Evolutionary conservation across 1,140 invertebrate genomes (phyloP).

Genomic region (Glossosoma conforme): DNA sequence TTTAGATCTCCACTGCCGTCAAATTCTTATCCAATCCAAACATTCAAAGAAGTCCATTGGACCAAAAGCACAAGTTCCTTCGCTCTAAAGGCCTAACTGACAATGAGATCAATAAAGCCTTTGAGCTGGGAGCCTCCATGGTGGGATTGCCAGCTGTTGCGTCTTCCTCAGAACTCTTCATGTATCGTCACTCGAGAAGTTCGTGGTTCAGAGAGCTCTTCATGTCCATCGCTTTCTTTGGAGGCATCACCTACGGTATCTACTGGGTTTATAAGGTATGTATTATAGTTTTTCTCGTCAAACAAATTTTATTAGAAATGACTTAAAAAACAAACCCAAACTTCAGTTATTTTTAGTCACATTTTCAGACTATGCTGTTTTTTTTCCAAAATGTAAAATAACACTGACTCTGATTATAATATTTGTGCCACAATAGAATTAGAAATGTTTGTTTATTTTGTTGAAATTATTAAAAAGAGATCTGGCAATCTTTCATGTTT

Average conservation of each 20-base stretch:
- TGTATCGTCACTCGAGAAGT: conserved; percentile 45
- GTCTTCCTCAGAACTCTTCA: conserved; percentile 42
- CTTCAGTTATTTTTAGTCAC: no score
- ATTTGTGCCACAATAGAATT: no score
- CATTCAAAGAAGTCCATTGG: conserved; percentile 65
- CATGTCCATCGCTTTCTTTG: conserved; percentile 62
- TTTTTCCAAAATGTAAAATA: no score
- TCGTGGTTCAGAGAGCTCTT: conserved; percentile 61
- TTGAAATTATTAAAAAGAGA: no score
- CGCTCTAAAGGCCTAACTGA: conserved; percentile 74
- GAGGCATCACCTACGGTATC: conserved; percentile 63
- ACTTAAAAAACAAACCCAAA: no score
- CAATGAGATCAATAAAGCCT: conserved; percentile 70
- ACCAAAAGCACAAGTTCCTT: conserved; percentile 75
- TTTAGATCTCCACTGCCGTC: conserved; percentile 75
- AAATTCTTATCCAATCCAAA: conserved; percentile 83
- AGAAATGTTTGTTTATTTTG: no score
- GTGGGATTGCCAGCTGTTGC: conserved; percentile 36
- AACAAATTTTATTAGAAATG: no score
- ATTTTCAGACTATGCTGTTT: no score
- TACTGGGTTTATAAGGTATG: conserved; percentile 71
- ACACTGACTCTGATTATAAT: no score
- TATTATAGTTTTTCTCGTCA: no score
- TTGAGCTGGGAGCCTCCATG: conserved; percentile 50
- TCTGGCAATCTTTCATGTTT: no score